Evolutionary conservation across 1,140 invertebrate species (phyloP).

Genomic region (Trichomalopsis sarcophagae): DNA sequence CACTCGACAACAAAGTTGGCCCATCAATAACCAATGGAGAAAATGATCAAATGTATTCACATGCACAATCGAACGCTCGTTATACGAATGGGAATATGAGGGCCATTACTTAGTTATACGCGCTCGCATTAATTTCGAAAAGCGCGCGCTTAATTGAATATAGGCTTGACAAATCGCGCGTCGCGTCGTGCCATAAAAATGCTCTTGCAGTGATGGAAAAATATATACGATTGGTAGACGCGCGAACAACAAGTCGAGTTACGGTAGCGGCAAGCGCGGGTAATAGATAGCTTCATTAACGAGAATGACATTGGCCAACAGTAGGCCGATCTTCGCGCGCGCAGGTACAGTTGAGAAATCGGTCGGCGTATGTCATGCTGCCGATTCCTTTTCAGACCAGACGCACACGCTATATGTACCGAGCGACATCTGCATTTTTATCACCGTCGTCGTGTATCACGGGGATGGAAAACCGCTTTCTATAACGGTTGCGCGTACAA

Average conservation of each 20-base stretch:
- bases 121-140: neutral
- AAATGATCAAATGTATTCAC: neutral
- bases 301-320: conserved; percentile 58
- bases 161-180: neutral
- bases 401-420: too few species aligned
- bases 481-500: neutral
- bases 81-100: neutral
- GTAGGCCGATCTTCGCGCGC: conserved; percentile 25
- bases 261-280: neutral
- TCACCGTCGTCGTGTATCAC: too few species aligned
- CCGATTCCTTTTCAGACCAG: neutral
- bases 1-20: neutral
- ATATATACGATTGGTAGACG: conserved; percentile 14
- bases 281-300: conserved; percentile 65
- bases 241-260: conserved; percentile 2
- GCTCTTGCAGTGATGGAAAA: neutral
- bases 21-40: neutral
- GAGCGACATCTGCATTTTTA: too few species aligned
- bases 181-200: neutral
- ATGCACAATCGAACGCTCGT: neutral
- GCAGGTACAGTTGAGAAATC: neutral
- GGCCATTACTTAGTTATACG: neutral
- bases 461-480: neutral
- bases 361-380: neutral
- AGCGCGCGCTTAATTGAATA: neutral